Evolutionary conservation across 2,113 vertebrate genomes (phyloP).

Genomic region (Herpetotheres cachinnans): DNA sequence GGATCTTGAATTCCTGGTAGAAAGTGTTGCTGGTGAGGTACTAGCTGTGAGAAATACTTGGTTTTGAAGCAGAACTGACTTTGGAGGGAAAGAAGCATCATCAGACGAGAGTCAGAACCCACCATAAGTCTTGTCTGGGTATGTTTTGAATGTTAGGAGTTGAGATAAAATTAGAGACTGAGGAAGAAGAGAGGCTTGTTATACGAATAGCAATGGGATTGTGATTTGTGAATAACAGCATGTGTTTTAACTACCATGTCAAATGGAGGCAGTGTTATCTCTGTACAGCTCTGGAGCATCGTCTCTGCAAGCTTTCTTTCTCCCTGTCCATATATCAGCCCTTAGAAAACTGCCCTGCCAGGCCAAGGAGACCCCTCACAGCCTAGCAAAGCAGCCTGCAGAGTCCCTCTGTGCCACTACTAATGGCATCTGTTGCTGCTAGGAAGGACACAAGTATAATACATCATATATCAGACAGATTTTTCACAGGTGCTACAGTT

Average conservation of each 20-base stretch:
- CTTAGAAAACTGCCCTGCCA: neutral
- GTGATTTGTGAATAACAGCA: neutral
- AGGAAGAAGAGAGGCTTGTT: neutral
- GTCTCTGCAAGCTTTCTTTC: neutral
- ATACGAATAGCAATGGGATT: neutral
- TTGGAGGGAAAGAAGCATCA: neutral
- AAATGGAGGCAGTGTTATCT: neutral
- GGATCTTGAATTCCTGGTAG: neutral
- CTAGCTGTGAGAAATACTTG: neutral
- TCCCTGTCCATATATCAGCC: neutral
- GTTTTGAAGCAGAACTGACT: neutral
- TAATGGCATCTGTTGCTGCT: neutral
- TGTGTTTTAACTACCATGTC: neutral
- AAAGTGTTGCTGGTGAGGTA: neutral
- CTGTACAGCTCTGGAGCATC: neutral
- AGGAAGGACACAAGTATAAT: neutral
- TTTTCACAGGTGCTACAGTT: neutral
- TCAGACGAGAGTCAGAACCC: rapidly evolving
- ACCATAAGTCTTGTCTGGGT: neutral
- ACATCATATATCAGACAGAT: neutral
- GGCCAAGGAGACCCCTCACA: neutral
- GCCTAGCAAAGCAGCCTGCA: neutral
- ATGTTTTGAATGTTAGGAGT: neutral
- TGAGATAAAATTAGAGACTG: neutral
- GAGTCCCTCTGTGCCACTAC: neutral